phyloP scores from a whole-genome alignment of 2,888 invertebrate genomes.

The Cacoxenus indagator region DNA sequence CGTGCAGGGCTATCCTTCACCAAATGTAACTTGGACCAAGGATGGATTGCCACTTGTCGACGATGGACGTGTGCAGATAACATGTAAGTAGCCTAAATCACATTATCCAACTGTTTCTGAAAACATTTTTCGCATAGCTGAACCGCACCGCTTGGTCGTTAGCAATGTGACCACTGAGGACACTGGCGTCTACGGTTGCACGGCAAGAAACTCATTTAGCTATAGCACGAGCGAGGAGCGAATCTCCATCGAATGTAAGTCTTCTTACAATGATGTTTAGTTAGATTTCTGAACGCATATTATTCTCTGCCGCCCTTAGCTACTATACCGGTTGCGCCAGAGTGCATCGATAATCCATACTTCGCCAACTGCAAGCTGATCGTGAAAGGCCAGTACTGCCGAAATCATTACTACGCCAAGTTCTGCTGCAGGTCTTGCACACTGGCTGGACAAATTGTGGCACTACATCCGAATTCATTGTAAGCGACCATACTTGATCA shows the following conservation, averaged over 20 bases:
- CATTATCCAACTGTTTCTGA: conserved; percentile 14
- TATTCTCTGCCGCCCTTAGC: conserved; percentile 46
- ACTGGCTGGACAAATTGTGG: conserved; percentile 81
- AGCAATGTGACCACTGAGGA: conserved; percentile 77
- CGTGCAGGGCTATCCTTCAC: conserved; percentile 83
- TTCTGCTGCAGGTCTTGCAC: conserved; percentile 96
- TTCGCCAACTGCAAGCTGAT: conserved; percentile 93
- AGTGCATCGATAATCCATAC: conserved; percentile 88
- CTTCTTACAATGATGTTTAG: neutral
- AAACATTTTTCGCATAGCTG: conserved; percentile 69
- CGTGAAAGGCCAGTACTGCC: conserved; percentile 86
- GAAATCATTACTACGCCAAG: conserved; percentile 90
- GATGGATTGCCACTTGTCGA: conserved; percentile 75
- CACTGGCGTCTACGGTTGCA: conserved; percentile 86
- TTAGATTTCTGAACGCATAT: neutral
- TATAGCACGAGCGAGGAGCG: conserved; percentile 76
- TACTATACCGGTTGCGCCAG: conserved; percentile 78
- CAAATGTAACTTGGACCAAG: conserved; percentile 86
- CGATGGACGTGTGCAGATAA: conserved; percentile 76
- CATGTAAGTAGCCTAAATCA: conserved; percentile 72
- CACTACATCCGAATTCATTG: conserved; percentile 64
- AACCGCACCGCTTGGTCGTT: conserved; percentile 80
- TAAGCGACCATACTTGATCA: conserved; percentile 34
- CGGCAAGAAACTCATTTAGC: conserved; percentile 83
- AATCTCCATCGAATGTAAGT: conserved; percentile 83